These are phyloP conservation scores for Heliconius aoede DNA, from an alignment of 2,888 invertebrate species.

Conservation along the genomic window DNA sequence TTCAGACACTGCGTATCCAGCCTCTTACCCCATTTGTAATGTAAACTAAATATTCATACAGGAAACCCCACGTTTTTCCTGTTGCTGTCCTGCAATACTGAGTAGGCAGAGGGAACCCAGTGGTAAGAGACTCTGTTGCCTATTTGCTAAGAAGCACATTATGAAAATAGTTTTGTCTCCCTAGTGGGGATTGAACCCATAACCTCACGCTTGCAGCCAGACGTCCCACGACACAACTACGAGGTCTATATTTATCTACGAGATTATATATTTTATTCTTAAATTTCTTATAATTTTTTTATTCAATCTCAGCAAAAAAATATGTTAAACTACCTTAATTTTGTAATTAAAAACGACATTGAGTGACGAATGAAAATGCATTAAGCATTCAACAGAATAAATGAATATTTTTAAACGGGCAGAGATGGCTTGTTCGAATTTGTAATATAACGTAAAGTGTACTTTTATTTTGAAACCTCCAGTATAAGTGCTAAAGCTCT, in stretches of 20 bases:
- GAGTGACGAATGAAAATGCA: background rate
- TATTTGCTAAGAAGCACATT: no score
- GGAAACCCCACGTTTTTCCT: no score
- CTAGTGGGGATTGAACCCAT: background rate
- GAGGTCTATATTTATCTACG: no score
- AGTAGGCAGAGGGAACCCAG: no score
- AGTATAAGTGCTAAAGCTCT: background rate
- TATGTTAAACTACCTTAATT: background rate
- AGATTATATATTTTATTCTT: background rate
- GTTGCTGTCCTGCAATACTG: no score
- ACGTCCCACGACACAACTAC: background rate
- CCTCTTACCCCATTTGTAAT: no score
- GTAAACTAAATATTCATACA: no score
- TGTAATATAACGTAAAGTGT: background rate
- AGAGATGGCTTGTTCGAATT: background rate
- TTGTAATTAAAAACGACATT: background rate
- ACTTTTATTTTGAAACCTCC: background rate
- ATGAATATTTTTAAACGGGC: background rate
- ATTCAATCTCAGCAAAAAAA: background rate
- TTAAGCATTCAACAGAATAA: slow-evolving; percentile 15
- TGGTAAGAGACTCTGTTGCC: no score
- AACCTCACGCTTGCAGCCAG: background rate
- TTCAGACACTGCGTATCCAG: no score
- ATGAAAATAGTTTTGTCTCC: background rate
- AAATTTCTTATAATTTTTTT: background rate